Base-by-base conservation (phyloP, 2,888 invertebrate species). In the Leucoma salicis region DNA sequence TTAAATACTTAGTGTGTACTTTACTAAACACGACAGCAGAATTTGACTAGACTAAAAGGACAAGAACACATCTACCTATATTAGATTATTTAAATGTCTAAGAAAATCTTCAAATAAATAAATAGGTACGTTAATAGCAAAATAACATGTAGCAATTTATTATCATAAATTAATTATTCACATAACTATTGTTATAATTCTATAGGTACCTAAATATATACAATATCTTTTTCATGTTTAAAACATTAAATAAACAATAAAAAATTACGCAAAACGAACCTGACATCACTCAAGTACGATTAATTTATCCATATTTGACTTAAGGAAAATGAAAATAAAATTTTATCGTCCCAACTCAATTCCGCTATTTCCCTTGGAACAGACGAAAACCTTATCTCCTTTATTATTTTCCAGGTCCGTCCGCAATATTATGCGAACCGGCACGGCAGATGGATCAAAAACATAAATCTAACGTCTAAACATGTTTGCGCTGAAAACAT, bases 351-450 rank as follows among this genome's bases (percentile, higher is more conserved):
- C 73, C 70, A 70, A 78, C 78, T 79, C 78, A 78, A 79, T 81
- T 75, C 74, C 68, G 63, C 56, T 66, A 68, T 69, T 75, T 75
- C 67, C 70, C 66, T 72, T 62, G 69, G 66, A 77, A 74, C 75
- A 79, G 75, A 78, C 73, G 75, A 81, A 79, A 81, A 78, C 73
- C 79, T 83, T 84, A 81, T 82, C 75, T 80, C 70, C 75, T 82
- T 83, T 86, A 86, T 84, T 87, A 84, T 86, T 83, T 82, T 79
- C 74, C 81, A 70, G 82, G 82, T 79, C 76, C 71, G 78, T 74
- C 79, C 77, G 74, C 82, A 82, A 82, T 84, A 85, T 86, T 84
- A 86, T 81, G 78, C 82, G 77, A 82, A 74, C 75, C 74, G 73
- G 71, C 68, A 74, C 70, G 75, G 76, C 78, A 79, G 83, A 84